Percentiles rank a stretch among this genome's conserved stretches.
Conservation (phyloP, 2,888 invertebrate genomes). For the Pyrrhosoma nymphula region DNA sequence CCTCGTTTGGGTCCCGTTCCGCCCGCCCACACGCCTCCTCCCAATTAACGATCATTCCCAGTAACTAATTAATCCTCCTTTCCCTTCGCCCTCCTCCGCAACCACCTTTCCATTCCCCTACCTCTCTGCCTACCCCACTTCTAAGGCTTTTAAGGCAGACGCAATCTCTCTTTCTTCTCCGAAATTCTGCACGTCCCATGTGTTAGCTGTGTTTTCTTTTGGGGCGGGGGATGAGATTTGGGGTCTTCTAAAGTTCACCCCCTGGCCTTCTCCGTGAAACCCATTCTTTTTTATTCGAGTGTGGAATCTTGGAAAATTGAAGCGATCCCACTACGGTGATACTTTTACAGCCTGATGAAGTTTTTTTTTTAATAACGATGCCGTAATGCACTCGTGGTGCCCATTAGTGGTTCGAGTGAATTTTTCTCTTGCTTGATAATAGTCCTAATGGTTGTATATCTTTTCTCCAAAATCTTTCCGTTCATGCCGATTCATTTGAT, state of each 20-base stretch:
- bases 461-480: neutral
- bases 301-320: neutral
- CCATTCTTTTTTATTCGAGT: neutral
- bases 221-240: neutral
- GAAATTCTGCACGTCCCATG: neutral
- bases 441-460: neutral
- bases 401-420: neutral
- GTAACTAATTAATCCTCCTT: constrained; percentile 4
- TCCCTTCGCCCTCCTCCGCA: neutral
- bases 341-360: neutral
- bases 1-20: neutral
- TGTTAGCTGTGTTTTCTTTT: neutral
- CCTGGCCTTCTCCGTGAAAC: neutral
- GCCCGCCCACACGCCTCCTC: neutral
- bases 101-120: neutral
- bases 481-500: neutral
- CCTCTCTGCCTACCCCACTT: neutral
- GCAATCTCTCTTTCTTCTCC: neutral
- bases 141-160: neutral
- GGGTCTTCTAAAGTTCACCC: neutral
- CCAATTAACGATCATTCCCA: constrained; percentile 45
- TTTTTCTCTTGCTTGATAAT: neutral
- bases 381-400: neutral
- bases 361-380: neutral
- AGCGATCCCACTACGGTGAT: neutral